Evolutionary conservation across 2,797 vertebrate genomes (phyloP).

Genomic region (Aratinga solstitialis): DNA sequence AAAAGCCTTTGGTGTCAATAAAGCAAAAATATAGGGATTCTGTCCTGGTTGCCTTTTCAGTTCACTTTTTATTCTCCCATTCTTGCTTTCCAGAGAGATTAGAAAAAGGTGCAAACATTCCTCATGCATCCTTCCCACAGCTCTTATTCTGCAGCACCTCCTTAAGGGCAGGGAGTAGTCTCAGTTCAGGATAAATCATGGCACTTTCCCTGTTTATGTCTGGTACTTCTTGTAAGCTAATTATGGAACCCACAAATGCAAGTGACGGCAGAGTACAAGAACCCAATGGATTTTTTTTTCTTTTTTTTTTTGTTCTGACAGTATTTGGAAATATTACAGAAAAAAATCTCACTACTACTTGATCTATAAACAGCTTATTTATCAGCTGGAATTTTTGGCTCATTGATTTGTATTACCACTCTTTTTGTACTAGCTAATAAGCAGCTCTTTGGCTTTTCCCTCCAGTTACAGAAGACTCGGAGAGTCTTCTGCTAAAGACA

Average conservation of each 20-base stretch:
- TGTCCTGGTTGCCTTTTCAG: background rate
- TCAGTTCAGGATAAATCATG: background rate
- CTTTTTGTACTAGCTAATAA: background rate
- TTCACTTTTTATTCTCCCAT: background rate
- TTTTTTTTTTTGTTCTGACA: background rate
- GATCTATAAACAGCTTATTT: background rate
- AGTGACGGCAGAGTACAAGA: background rate
- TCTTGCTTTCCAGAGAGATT: background rate
- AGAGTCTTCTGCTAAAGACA: background rate
- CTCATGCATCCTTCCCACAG: background rate
- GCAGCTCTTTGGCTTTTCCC: background rate
- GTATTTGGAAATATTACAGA: background rate
- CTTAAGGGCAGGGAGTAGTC: background rate
- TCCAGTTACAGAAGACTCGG: background rate
- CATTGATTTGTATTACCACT: background rate
- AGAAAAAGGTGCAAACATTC: background rate
- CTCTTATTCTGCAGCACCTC: background rate
- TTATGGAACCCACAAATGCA: background rate
- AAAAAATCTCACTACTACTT: background rate
- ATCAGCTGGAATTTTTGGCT: background rate
- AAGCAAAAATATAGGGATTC: background rate
- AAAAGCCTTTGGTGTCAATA: background rate
- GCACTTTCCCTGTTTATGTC: background rate
- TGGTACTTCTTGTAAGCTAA: background rate
- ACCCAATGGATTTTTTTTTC: fast-evolving